Conservation (phyloP, 2,113 vertebrate species). For the Apaloderma vittatum region DNA sequence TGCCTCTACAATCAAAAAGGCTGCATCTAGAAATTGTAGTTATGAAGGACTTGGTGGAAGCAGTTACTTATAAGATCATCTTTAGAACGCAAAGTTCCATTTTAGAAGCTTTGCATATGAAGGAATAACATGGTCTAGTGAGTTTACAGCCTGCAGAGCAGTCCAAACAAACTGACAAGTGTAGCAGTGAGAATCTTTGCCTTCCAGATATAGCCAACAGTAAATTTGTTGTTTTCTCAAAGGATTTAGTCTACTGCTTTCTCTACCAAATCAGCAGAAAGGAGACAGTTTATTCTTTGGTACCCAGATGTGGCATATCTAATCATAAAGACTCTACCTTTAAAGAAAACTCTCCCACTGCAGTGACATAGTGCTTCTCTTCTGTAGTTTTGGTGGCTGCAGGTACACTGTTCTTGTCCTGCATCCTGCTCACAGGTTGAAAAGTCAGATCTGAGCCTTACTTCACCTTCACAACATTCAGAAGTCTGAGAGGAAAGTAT, state of each 20-base stretch:
- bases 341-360: not conserved
- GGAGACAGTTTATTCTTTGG: not conserved
- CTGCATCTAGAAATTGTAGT: not conserved
- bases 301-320: not conserved
- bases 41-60: not conserved
- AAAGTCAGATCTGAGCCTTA: not conserved
- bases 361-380: not conserved
- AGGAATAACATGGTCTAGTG: not conserved
- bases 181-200: not conserved
- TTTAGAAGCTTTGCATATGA: not conserved
- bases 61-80: not conserved
- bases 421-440: not conserved
- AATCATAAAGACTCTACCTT: not conserved
- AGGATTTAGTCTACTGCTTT: not conserved
- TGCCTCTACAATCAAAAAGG: not conserved
- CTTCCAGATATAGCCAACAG: not conserved
- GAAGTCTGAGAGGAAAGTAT: not conserved
- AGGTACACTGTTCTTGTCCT: not conserved
- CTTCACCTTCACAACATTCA: not conserved
- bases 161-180: not conserved
- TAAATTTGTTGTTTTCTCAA: not conserved
- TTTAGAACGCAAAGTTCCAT: not conserved
- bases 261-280: not conserved
- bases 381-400: not conserved
- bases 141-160: not conserved